Conservation (phyloP, 2,888 invertebrate species). For the Diogma glabrata region DNA sequence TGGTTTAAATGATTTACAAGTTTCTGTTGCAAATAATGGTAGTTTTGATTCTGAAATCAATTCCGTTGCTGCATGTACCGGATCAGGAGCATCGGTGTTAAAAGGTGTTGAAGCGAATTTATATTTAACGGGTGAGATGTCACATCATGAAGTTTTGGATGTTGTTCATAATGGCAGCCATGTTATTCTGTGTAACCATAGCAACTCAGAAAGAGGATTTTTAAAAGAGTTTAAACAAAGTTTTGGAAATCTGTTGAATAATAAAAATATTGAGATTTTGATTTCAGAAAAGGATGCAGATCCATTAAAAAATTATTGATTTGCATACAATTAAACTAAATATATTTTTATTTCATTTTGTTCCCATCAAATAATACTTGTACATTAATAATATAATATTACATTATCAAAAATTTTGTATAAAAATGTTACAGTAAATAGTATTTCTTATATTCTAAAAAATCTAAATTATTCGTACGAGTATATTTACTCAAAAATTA, state of each 20-base stretch:
- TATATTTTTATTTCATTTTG: too few relatives aligned
- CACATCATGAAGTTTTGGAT: constrained; percentile 86
- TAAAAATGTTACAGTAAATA: too few relatives aligned
- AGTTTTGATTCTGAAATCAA: constrained; percentile 39
- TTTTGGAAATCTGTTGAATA: constrained; percentile 33
- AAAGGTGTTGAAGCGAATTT: constrained; percentile 62
- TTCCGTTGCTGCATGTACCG: constrained; percentile 76
- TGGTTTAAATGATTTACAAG: constrained; percentile 53
- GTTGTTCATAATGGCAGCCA: constrained; percentile 65
- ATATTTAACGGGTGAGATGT: constrained; percentile 86
- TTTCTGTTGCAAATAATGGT: constrained; percentile 48
- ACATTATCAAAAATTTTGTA: too few relatives aligned
- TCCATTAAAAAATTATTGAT: constrained; percentile 37
- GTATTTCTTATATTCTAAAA: too few relatives aligned
- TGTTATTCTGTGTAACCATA: constrained; percentile 86
- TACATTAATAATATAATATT: too few relatives aligned
- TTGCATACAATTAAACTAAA: not conserved
- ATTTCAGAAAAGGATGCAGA: constrained; percentile 65
- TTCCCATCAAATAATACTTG: too few relatives aligned
- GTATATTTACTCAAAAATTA: too few relatives aligned
- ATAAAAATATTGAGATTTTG: constrained; percentile 44
- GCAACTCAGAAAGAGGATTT: constrained; percentile 87
- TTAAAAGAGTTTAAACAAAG: constrained; percentile 45
- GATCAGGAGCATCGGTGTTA: constrained; percentile 73
- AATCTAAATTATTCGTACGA: too few relatives aligned